These are phyloP conservation scores for Isaurus tuberculatus DNA, from an alignment of 92 coral and sea anemone genomes.

Conservation along the genomic window DNA sequence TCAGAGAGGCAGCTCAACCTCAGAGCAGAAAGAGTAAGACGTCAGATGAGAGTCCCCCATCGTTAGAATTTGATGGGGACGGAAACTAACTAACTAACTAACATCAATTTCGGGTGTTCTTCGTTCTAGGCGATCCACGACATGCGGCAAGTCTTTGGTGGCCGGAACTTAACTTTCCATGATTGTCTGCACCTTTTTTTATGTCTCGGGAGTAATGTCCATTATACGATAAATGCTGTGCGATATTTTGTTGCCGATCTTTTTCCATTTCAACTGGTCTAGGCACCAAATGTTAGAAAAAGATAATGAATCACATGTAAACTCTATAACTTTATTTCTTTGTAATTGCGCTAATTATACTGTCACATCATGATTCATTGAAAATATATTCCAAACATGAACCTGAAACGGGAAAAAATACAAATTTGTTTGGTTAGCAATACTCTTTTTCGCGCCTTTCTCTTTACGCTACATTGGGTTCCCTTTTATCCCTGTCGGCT, in stretches of 20 bases:
- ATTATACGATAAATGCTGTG: conserved; percentile 6
- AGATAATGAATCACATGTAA: conserved; percentile 13
- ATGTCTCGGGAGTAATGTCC: conserved; percentile 12
- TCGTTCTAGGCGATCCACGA: conserved; percentile 1
- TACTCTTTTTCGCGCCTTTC: no score
- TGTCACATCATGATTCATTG: no score
- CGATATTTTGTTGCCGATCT: conserved; percentile 21
- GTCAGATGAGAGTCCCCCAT: neutral
- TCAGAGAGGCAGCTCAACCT: neutral
- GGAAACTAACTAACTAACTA: no score
- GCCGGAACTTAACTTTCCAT: neutral
- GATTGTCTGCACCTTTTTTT: conserved; percentile 3
- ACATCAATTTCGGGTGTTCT: neutral
- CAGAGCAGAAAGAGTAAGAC: neutral
- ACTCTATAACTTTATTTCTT: conserved; percentile 1
- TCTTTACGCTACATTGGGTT: no score
- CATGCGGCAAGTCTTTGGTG: neutral
- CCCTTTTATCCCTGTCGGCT: no score
- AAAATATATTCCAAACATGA: no score
- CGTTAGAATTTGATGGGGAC: neutral
- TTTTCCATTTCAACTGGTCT: conserved; percentile 61
- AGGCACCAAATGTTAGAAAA: conserved; percentile 61
- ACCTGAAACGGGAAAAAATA: no score
- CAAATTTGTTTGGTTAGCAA: no score
- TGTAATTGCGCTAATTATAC: neutral